These are phyloP conservation scores for Pungitius pungitius DNA, from an alignment of 2,113 vertebrate genomes.

Conservation along the genomic window DNA sequence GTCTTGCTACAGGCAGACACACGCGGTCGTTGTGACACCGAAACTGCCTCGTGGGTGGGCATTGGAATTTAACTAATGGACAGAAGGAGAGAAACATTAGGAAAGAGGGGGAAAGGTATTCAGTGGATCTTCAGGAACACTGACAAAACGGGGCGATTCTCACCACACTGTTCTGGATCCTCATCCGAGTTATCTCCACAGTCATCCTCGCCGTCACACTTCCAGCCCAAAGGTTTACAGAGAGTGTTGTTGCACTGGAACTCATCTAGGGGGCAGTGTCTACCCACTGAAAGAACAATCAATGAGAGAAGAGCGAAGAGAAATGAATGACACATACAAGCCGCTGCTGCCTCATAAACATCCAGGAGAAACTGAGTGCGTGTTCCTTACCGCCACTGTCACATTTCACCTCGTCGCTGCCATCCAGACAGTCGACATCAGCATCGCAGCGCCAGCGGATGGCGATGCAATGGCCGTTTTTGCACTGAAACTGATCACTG, in stretches of 20 bases:
- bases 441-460: constrained; percentile 95
- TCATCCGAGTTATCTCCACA: constrained; percentile 98
- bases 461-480: constrained; percentile 93
- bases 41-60: constrained; percentile 93
- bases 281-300: constrained; percentile 71
- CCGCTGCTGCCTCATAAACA: neutral
- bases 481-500: constrained; percentile 95
- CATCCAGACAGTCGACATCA: constrained; percentile 92
- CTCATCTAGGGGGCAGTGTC: constrained; percentile 92
- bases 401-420: constrained; percentile 94
- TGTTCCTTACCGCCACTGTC: constrained; percentile 83
- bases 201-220: constrained; percentile 94
- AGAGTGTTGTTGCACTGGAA: constrained; percentile 98
- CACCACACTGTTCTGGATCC: constrained; percentile 91
- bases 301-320: neutral
- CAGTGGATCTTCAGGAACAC: neutral
- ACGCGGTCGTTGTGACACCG: constrained; percentile 93
- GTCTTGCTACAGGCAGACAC: constrained; percentile 89
- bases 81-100: neutral
- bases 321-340: neutral
- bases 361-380: neutral
- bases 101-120: neutral
- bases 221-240: constrained; percentile 96
- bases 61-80: constrained; percentile 87
- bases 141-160: constrained; percentile 43